Percentiles rank a stretch among this genome's conserved stretches.
These are phyloP conservation scores for Sinhomidia bicolor DNA, from an alignment of 2,888 invertebrate species.

Conservation along the genomic window DNA sequence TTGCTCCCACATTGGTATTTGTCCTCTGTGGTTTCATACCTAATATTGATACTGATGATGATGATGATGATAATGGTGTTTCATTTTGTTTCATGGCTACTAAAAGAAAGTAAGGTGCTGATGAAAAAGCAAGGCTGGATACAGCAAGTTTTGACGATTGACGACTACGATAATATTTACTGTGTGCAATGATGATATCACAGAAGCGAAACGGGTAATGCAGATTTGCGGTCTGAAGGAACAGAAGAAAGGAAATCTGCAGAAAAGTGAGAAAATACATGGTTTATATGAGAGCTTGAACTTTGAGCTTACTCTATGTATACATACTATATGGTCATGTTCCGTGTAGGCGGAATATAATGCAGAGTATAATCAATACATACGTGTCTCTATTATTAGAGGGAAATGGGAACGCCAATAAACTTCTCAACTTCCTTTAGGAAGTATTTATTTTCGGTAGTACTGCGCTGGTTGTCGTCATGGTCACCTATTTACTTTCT, in stretches of 20 bases:
- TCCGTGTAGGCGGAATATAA: too few species aligned
- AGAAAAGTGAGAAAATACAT: neutral
- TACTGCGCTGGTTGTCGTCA: too few species aligned
- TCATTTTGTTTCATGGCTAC: neutral
- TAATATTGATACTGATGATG: neutral
- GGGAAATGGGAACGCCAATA: too few species aligned
- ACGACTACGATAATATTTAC: conserved; percentile 32
- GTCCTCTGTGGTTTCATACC: neutral
- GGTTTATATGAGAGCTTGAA: neutral
- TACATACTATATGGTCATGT: too few species aligned
- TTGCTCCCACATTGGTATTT: neutral
- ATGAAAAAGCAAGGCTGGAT: conserved; percentile 5
- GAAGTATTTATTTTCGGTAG: too few species aligned
- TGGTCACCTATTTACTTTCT: too few species aligned
- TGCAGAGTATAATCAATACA: too few species aligned
- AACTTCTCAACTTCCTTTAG: too few species aligned
- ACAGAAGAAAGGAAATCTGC: neutral
- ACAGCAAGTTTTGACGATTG: conserved; percentile 20
- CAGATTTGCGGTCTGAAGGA: neutral
- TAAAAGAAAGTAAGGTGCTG: neutral
- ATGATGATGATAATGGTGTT: neutral
- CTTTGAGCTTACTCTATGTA: neutral
- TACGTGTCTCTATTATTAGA: too few species aligned
- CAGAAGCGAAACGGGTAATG: neutral
- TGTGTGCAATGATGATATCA: neutral